phyloP scores from a whole-genome alignment of 2,888 invertebrate species.

The Mesorhabditis sp. region DNA sequence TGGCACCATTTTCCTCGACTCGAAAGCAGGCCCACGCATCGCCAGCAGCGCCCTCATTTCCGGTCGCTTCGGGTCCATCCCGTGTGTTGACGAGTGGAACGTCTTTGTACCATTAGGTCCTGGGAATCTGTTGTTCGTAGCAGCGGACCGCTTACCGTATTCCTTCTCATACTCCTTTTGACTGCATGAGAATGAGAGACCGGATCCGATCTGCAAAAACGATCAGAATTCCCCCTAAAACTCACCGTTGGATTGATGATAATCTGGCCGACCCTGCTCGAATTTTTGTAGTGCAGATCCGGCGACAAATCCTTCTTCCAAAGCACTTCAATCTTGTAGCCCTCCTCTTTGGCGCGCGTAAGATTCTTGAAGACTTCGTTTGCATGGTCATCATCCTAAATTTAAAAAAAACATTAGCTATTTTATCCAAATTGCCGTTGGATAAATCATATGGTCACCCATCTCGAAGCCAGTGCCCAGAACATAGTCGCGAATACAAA shows the following conservation, averaged over 20 bases:
- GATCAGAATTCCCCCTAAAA: slow-evolving; percentile 62
- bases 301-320: slow-evolving; percentile 64
- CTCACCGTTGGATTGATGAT: slow-evolving; percentile 18
- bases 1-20: slow-evolving; percentile 47
- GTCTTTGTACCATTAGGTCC: slow-evolving; percentile 20
- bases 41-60: slow-evolving; percentile 42
- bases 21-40: slow-evolving; percentile 65
- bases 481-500: slow-evolving; percentile 36
- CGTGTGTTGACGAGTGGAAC: slow-evolving; percentile 39
- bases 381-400: slow-evolving; percentile 10
- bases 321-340: not conserved
- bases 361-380: slow-evolving; percentile 25
- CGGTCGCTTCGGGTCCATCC: slow-evolving; percentile 26
- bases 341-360: slow-evolving; percentile 28
- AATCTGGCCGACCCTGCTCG: slow-evolving; percentile 67
- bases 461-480: slow-evolving; percentile 28
- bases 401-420: not conserved
- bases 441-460: slow-evolving; percentile 43
- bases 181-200: slow-evolving; percentile 33
- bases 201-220: slow-evolving; percentile 23
- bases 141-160: not conserved
- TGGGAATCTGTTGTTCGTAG: slow-evolving; percentile 3
- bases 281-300: slow-evolving; percentile 68
- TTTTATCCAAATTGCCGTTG: slow-evolving; percentile 21
- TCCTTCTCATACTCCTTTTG: slow-evolving; percentile 22